Base-by-base conservation (phyloP, 2,888 invertebrate genomes). In the Agrochola circellaris region DNA sequence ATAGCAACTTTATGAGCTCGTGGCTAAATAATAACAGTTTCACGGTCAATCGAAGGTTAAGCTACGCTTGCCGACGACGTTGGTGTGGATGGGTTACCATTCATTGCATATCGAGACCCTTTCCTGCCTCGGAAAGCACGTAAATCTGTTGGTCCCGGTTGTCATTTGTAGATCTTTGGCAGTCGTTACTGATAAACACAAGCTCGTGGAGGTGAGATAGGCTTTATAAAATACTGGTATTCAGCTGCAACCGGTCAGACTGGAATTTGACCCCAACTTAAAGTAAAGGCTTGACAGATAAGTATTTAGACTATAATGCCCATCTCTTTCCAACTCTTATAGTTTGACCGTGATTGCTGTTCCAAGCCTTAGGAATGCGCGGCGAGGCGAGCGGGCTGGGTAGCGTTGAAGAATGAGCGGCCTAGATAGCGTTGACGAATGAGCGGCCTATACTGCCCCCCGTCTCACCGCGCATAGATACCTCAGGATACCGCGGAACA, bases 101-200 rank as follows among this genome's bases (percentile, higher is more conserved):
- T 26, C 2, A 56, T 56, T 56, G 13, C 11, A n/a, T 11, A 51
- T 6, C 13, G 4, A n/a, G 5, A 56, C 11, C n/a, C 1, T 11
- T 56, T 4, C n/a, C n/a, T 11, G 54, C 54, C 54, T n/a, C n/a
- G 11, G 11, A n/a, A 56, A 56, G 11, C 54, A 56, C 11, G 11
- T n/a, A n/a, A 56, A 11, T 11, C n/a, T 11, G 2, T n/a, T n/a
- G n/a, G 54, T n/a, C 0, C 4, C 54, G 0, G n/a, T n/a, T 11
- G n/a, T 56, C 11, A 11, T 56, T 23, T 8, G 5, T 11, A n/a
- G 54, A 56, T 56, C 54, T 56, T 56, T 56, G 54, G 5, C 54
- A 56, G n/a, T 56, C 23, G 11, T 56, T n/a, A n/a, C 11, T 2
- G 54, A 4, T 23, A 56, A n/a, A 1, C n/a, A n/a, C n/a, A 56